These are phyloP conservation scores for Eleginops maclovinus DNA, from an alignment of 2,113 vertebrate species.

Conservation along the genomic window DNA sequence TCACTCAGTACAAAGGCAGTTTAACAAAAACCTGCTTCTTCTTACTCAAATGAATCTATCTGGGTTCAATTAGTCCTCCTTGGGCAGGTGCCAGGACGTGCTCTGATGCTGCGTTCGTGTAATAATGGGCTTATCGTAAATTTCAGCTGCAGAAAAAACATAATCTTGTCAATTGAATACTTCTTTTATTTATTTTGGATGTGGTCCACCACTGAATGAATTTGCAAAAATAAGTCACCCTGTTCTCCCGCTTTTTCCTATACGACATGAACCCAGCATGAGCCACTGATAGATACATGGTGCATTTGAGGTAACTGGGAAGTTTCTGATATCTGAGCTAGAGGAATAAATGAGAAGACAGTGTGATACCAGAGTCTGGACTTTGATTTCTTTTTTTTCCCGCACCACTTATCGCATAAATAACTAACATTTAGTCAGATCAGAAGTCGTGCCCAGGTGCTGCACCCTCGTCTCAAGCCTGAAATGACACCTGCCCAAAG, in stretches of 20 bases:
- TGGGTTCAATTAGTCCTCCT: slow-evolving; percentile 65
- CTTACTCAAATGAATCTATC: slow-evolving; percentile 70
- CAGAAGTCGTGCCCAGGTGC: slow-evolving; percentile 48
- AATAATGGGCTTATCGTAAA: slow-evolving; percentile 14
- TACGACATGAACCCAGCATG: slow-evolving; percentile 61
- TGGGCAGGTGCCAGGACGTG: slow-evolving; percentile 65
- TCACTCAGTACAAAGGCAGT: slow-evolving; percentile 81
- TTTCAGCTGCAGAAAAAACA: slow-evolving; percentile 22
- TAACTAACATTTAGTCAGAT: slow-evolving; percentile 21
- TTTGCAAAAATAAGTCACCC: not conserved
- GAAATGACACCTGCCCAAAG: slow-evolving; percentile 65
- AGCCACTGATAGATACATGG: slow-evolving; percentile 38
- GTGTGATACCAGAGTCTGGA: slow-evolving; percentile 21
- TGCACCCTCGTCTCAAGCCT: slow-evolving; percentile 48
- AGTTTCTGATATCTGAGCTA: slow-evolving; percentile 53
- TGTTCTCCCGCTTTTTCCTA: slow-evolving; percentile 16
- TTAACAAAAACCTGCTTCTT: slow-evolving; percentile 80
- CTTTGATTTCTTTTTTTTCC: slow-evolving; percentile 13
- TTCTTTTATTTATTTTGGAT: slow-evolving; percentile 1
- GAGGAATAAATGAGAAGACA: slow-evolving; percentile 34
- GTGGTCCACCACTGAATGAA: not conserved
- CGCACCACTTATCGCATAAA: not conserved
- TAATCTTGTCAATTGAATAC: not conserved
- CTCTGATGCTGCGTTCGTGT: slow-evolving; percentile 61
- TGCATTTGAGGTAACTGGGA: slow-evolving; percentile 73